Conservation (phyloP, 2,888 invertebrate genomes). For the Eueremaeus valkanovi region DNA sequence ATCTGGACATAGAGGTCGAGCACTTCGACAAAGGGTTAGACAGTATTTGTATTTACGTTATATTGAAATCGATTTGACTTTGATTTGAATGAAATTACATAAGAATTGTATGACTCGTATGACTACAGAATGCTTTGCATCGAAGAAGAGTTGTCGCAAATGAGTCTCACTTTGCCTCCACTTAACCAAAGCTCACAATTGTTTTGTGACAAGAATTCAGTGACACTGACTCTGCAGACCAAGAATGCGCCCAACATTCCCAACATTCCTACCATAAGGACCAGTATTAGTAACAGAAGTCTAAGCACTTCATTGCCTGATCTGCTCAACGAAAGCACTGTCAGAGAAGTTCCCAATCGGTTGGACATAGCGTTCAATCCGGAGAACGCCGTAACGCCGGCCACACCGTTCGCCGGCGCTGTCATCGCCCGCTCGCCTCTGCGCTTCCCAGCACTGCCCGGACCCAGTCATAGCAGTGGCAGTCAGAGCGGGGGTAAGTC, state of each 20-base stretch:
- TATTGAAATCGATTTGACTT: not conserved
- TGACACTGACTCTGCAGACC: not conserved
- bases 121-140: conserved; percentile 39
- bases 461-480: conserved; percentile 13
- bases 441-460: not conserved
- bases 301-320: conserved; percentile 36
- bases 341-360: conserved; percentile 7
- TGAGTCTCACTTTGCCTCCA: conserved; percentile 13
- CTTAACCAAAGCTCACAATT: not conserved
- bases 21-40: conserved; percentile 33
- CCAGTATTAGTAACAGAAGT: conserved; percentile 19
- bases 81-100: not conserved
- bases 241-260: not conserved
- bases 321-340: conserved; percentile 7
- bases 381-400: conserved; percentile 15
- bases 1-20: conserved; percentile 13
- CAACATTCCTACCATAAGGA: not conserved
- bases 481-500: not conserved
- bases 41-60: not conserved
- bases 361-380: conserved; percentile 32
- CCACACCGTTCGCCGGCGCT: conserved; percentile 11
- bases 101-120: too few relatives aligned
- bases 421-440: not conserved
- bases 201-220: not conserved
- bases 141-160: conserved; percentile 39